Evolutionary conservation across 1,140 invertebrate species (phyloP), one percentile per base, ranked within the genome.

Genomic region (Portunus trituberculatus): DNA sequence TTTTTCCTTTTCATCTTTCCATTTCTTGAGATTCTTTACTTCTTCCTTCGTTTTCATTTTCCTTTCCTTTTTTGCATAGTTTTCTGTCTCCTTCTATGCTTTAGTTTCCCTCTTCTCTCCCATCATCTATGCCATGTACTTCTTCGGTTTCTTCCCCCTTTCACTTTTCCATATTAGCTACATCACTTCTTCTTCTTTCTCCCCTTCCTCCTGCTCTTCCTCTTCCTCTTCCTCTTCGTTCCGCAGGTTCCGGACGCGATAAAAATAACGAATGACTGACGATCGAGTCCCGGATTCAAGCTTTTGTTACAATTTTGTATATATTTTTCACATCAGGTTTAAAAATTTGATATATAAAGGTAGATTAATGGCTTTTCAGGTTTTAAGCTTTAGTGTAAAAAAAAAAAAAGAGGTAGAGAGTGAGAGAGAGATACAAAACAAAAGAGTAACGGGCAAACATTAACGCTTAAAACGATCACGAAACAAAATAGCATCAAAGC

Each of bases 261-360:
- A n/a, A 76, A 76, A 76, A 76, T 76, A 76, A 76, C 16, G 6
- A 76, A 76, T 59, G 20, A 76, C 16, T n/a, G 20, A n/a, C 67
- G 25, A n/a, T n/a, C 67, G 67, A 20, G 52, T 14, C 52, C 20
- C 20, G 25, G 67, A 14, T 39, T 48, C 32, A 10, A 16, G 31
- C 46, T 89, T 48, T 12, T 45, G 39, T 16, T 14, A 6, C 25
- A 45, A 4, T 12, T 31, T 32, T 39, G 25, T 16, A 89, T n/a
- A 89, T 48, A n/a, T 28, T 46, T 89, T 76, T n/a, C 67, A 20
- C 67, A 76, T 76, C 67, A 76, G 67, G 67, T 76, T 76, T 76
- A 76, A 76, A 76, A 76, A 76, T 76, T 76, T 76, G 67, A 76
- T 76, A 76, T 76, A 76, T 76, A 76, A 76, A 76, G 67, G 67